These are phyloP conservation scores for Spodoptera littoralis DNA, from an alignment of 2,888 invertebrate genomes.

Conservation along the genomic window DNA sequence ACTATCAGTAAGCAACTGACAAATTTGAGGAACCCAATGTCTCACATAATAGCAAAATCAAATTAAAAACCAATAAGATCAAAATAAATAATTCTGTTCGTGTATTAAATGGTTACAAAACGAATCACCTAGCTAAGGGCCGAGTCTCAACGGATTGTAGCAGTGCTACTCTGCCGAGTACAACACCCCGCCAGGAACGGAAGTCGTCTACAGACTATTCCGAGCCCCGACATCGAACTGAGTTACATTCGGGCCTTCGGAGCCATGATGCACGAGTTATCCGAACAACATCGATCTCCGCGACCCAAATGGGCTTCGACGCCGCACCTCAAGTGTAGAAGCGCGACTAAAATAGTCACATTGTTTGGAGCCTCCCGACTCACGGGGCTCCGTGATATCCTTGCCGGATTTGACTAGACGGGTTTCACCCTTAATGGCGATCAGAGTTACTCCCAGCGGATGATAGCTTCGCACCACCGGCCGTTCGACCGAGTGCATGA, in stretches of 20 bases:
- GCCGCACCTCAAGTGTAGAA: conserved; percentile 69
- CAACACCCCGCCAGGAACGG: conserved; percentile 87
- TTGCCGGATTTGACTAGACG: conserved; percentile 87
- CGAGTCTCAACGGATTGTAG: conserved; percentile 90
- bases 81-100: conserved; percentile 6
- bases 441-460: conserved; percentile 86
- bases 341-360: conserved; percentile 75
- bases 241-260: conserved; percentile 54
- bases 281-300: conserved; percentile 70
- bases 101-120: conserved; percentile 24
- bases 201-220: conserved; percentile 90
- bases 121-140: conserved; percentile 74
- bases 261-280: conserved; percentile 64
- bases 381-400: conserved; percentile 78
- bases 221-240: conserved; percentile 87
- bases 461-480: conserved; percentile 91
- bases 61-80: too few species aligned
- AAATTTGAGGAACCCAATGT: too few species aligned
- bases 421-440: conserved; percentile 81
- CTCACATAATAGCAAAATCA: too few species aligned
- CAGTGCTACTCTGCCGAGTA: conserved; percentile 61
- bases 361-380: conserved; percentile 83
- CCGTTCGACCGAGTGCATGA: conserved; percentile 89
- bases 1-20: too few species aligned
- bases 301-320: conserved; percentile 74